These are phyloP conservation scores for Rissa tridactyla DNA, from an alignment of 2,113 vertebrate species.

Conservation along the genomic window DNA sequence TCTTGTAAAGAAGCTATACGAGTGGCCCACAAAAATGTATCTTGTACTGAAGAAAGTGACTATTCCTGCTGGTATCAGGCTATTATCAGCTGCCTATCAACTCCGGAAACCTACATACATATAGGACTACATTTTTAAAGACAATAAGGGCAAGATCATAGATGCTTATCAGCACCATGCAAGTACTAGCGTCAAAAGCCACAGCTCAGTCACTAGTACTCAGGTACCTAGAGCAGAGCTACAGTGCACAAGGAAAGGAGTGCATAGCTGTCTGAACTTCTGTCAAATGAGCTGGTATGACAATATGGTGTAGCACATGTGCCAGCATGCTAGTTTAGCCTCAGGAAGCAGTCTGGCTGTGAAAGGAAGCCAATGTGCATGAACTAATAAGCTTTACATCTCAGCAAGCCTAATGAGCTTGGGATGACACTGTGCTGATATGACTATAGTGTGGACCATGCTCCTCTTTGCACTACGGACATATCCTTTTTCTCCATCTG, in stretches of 20 bases:
- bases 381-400: slow-evolving; percentile 6
- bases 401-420: not conserved
- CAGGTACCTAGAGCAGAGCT: not conserved
- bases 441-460: not conserved
- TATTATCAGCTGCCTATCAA: not conserved
- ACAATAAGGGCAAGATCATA: not conserved
- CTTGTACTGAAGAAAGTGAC: not conserved
- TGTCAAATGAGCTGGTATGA: not conserved
- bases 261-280: not conserved
- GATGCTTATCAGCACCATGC: not conserved
- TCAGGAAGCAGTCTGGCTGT: slow-evolving; percentile 38
- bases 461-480: not conserved
- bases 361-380: slow-evolving; percentile 14
- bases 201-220: not conserved
- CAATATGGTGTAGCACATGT: slow-evolving; percentile 27
- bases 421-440: not conserved
- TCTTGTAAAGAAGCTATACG: not conserved
- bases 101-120: not conserved
- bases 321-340: slow-evolving; percentile 18
- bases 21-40: not conserved
- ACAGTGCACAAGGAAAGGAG: not conserved
- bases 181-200: not conserved
- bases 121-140: not conserved
- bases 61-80: not conserved
- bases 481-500: not conserved